Evolutionary conservation across 2,888 invertebrate species (phyloP).

Genomic region (Rhingia campestris): DNA sequence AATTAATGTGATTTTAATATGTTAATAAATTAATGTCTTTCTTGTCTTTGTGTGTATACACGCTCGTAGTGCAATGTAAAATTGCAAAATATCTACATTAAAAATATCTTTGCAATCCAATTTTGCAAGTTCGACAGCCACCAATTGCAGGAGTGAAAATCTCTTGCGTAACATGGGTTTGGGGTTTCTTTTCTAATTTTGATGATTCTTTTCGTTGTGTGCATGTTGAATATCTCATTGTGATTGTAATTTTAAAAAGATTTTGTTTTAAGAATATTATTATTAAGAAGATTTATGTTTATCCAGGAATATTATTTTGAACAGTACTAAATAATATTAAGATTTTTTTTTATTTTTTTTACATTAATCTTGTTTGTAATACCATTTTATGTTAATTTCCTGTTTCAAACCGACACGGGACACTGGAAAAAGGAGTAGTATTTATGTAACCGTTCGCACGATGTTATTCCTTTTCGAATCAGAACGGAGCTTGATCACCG

Average conservation of each 20-base stretch:
- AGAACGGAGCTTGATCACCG: slow-evolving; percentile 61
- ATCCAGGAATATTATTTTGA: slow-evolving; percentile 30
- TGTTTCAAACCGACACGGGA: slow-evolving; percentile 44
- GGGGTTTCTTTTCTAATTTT: slow-evolving; percentile 21
- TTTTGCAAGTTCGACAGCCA: slow-evolving; percentile 65
- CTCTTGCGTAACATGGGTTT: slow-evolving; percentile 38
- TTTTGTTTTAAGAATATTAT: not conserved
- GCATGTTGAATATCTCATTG: not conserved
- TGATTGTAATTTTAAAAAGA: not conserved
- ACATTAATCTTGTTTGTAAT: not conserved
- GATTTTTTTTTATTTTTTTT: not conserved
- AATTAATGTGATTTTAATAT: slow-evolving; percentile 67
- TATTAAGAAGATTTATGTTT: slow-evolving; percentile 4
- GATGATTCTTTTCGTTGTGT: not conserved
- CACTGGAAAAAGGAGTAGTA: slow-evolving; percentile 43
- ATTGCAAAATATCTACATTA: slow-evolving; percentile 54
- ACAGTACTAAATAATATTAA: not conserved
- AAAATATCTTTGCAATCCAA: slow-evolving; percentile 53
- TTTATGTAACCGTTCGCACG: slow-evolving; percentile 46
- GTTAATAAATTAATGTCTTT: slow-evolving; percentile 63
- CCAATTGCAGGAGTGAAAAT: slow-evolving; percentile 20
- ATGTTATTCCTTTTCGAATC: slow-evolving; percentile 23
- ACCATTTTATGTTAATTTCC: slow-evolving; percentile 52
- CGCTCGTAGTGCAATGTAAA: slow-evolving; percentile 36
- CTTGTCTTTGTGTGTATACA: slow-evolving; percentile 32